Conservation (phyloP, 2,797 vertebrate genomes). For the Esox masquinongy region DNA sequence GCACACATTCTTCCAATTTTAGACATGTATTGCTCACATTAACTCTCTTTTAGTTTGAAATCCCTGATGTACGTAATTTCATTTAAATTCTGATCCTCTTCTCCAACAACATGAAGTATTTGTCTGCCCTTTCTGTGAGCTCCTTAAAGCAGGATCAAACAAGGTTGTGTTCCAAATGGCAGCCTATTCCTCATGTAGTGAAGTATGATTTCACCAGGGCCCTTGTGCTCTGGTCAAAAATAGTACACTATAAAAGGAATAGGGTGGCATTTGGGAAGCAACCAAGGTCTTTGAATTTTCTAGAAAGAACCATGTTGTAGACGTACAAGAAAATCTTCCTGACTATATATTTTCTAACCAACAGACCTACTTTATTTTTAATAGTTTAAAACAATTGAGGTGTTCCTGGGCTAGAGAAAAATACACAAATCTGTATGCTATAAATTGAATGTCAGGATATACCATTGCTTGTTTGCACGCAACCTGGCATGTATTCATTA, state of each 20-base stretch:
- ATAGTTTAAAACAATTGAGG: background rate
- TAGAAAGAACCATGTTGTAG: no score
- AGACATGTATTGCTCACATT: background rate
- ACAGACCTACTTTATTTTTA: background rate
- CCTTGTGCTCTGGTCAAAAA: no score
- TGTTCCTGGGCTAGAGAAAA: background rate
- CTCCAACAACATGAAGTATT: background rate
- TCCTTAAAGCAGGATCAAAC: no score
- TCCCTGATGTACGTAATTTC: background rate
- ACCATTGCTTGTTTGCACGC: no score
- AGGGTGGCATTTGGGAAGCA: no score
- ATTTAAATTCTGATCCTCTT: background rate
- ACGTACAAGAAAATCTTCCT: slow-evolving; percentile 6
- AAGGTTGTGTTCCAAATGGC: no score
- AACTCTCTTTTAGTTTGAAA: background rate
- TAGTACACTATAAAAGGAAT: no score
- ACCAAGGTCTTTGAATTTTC: no score
- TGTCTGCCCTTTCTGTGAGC: no score
- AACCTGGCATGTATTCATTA: no score
- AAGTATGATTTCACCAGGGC: no score
- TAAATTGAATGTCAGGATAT: background rate
- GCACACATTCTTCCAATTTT: background rate
- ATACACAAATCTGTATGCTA: background rate
- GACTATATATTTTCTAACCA: slow-evolving; percentile 23
- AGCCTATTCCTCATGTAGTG: no score